A percentile compares a stretch with the other conserved stretches of the same genome.
Evolutionary conservation across 64 coral and sea anemone species (phyloP).

Genomic region (Actinia tenebrosa): DNA sequence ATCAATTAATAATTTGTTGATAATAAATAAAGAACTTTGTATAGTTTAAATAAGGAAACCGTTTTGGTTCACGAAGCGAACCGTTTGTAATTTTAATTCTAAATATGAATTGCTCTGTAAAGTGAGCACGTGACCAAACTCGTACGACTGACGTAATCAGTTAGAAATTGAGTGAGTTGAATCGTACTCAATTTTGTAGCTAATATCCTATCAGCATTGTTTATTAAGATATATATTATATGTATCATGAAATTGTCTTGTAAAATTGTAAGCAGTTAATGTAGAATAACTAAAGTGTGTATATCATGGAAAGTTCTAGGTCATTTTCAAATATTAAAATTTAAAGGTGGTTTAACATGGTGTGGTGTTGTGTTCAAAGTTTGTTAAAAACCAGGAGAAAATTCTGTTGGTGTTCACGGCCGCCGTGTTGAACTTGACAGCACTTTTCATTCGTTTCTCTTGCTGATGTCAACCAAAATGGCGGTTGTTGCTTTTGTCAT

Average conservation of each 20-base stretch:
- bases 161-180: conserved; percentile 3
- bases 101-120: conserved; percentile 3
- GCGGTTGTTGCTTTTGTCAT: no score
- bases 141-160: not conserved
- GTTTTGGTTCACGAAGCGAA: not conserved
- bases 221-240: conserved; percentile 16
- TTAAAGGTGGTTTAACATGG: conserved; percentile 12
- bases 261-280: conserved; percentile 36
- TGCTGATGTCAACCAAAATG: no score
- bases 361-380: not conserved
- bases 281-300: conserved; percentile 16
- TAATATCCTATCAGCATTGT: not conserved
- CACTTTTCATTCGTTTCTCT: no score
- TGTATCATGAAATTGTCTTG: conserved; percentile 20
- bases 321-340: conserved; percentile 33
- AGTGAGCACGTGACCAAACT: conserved; percentile 9
- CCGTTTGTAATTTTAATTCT: conserved; percentile 14
- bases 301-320: conserved; percentile 20
- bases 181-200: conserved; percentile 21
- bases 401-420: no score
- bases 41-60: conserved; percentile 2
- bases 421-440: no score
- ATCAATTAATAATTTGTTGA: conserved; percentile 11
- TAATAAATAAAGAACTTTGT: not conserved
- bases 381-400: no score